Evolutionary conservation across 2,113 vertebrate species (phyloP).

Genomic region (Accipiter cooperii): DNA sequence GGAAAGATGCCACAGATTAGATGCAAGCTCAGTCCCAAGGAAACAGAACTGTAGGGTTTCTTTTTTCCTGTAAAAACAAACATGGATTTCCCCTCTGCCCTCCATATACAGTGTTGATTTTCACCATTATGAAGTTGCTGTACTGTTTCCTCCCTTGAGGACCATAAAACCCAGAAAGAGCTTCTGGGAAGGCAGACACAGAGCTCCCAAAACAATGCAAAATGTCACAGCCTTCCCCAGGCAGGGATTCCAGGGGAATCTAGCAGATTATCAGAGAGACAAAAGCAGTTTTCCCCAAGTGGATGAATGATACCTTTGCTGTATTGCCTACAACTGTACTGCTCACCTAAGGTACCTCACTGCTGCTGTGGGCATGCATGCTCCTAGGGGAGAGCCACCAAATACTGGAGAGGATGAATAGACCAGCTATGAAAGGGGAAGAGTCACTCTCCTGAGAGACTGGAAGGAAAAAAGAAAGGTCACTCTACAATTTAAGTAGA

Average conservation of each 20-base stretch:
- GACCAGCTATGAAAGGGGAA: background rate
- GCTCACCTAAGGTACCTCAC: background rate
- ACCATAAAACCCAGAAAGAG: background rate
- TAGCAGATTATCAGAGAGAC: background rate
- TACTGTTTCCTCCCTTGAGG: background rate
- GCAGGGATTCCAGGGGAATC: background rate
- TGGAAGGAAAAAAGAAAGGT: background rate
- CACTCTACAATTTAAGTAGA: background rate
- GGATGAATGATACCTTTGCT: background rate
- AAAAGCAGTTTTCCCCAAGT: background rate
- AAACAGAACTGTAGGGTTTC: no score
- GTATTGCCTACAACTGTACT: background rate
- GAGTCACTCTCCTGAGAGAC: background rate
- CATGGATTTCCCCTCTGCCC: background rate
- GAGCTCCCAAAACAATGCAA: background rate
- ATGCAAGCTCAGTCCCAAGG: no score
- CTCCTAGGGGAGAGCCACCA: background rate
- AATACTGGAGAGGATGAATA: background rate
- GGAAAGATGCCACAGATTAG: no score
- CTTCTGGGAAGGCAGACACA: background rate
- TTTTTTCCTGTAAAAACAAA: no score
- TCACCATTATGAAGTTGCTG: background rate
- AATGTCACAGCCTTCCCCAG: conserved; percentile 14
- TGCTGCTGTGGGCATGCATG: background rate
- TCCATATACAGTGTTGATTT: background rate